A percentile compares a stretch with the other conserved stretches of the same genome.
Conservation (phyloP, 2,888 invertebrate species). For the Oxycera nigricornis region DNA sequence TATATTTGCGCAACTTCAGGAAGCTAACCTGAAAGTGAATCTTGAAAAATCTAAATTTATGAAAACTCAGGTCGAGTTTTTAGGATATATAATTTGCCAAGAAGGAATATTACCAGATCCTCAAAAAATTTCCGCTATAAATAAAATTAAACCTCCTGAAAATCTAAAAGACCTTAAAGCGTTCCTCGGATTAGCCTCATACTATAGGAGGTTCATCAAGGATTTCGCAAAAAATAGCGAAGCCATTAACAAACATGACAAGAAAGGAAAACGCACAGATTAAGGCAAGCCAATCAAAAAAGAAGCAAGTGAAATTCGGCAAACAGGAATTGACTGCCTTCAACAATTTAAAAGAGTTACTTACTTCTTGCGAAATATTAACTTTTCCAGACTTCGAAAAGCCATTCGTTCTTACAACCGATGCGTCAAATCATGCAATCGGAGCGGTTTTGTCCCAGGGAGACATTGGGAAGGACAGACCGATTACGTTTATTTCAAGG, state of each 20-base stretch:
- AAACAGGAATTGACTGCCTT: background rate
- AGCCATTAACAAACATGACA: background rate
- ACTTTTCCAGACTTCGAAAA: background rate
- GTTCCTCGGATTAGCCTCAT: background rate
- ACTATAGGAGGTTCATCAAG: background rate
- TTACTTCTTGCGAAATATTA: background rate
- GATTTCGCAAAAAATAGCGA: background rate
- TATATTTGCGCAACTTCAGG: background rate
- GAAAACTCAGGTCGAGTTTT: background rate
- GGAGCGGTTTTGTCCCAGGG: no score
- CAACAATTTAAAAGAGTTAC: background rate
- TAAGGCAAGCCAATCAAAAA: conserved; percentile 1
- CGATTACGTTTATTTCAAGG: no score
- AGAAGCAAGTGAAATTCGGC: background rate
- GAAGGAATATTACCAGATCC: background rate
- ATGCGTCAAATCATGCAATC: no score
- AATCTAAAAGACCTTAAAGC: background rate
- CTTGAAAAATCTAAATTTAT: background rate
- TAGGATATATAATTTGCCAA: background rate
- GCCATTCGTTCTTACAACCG: background rate
- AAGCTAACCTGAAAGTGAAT: background rate
- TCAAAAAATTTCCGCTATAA: background rate
- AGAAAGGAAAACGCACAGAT: background rate
- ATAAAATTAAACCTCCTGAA: background rate
- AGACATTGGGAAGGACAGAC: no score